Conservation (phyloP, 2,113 vertebrate genomes). For the Grammatotria lemairii region DNA sequence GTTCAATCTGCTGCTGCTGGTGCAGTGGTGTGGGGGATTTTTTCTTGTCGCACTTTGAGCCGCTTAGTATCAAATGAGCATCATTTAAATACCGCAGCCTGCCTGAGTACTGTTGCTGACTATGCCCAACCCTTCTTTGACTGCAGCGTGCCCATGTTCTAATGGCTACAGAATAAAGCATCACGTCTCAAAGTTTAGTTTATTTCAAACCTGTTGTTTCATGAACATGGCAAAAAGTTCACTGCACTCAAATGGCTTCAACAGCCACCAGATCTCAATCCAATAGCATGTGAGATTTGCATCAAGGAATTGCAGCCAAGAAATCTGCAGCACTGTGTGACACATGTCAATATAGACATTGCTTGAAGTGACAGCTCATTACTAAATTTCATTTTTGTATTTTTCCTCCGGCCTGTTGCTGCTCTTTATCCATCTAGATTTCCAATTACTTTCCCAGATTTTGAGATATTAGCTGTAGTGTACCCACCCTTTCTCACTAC, state of each 20-base stretch:
- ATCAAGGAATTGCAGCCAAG: background rate
- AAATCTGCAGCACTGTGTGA: background rate
- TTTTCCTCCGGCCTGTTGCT: background rate
- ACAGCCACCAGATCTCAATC: background rate
- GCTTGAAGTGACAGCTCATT: background rate
- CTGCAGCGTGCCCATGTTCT: rapidly evolving
- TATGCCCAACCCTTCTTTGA: background rate
- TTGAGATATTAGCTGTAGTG: background rate
- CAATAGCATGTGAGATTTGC: background rate
- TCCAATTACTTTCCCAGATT: background rate
- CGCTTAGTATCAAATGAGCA: background rate
- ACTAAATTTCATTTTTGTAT: background rate
- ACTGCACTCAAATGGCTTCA: background rate
- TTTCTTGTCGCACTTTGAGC: background rate
- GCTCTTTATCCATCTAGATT: background rate
- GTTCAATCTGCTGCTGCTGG: background rate
- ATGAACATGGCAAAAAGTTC: background rate
- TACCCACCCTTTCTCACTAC: background rate
- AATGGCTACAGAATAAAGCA: background rate
- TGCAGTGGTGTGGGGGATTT: background rate
- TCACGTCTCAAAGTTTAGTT: background rate
- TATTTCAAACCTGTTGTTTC: background rate
- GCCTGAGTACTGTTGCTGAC: background rate
- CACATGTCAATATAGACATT: background rate
- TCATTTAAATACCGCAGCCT: background rate